A percentile compares a stretch with the other conserved stretches of the same genome.
These are phyloP conservation scores for Triplophysa dalaica DNA, from an alignment of 2,113 vertebrate species.

Conservation along the genomic window DNA sequence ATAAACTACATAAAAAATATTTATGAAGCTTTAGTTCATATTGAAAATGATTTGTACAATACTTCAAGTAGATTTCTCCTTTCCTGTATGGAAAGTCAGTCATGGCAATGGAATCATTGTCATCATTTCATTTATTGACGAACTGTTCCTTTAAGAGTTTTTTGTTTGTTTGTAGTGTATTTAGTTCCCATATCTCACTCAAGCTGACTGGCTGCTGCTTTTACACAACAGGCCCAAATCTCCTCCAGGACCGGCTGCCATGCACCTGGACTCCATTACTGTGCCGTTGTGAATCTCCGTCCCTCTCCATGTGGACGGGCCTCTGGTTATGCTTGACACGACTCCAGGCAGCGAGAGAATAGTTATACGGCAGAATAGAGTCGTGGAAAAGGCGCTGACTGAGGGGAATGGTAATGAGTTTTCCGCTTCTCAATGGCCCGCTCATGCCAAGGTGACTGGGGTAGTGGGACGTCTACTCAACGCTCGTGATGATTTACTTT, in stretches of 20 bases:
- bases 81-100: no score
- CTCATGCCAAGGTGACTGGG: neutral
- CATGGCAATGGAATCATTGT: no score
- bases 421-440: neutral
- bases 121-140: no score
- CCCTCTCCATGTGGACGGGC: slow-evolving; percentile 17
- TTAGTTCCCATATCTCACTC: neutral
- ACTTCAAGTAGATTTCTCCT: no score
- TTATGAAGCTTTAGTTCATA: no score
- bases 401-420: slow-evolving; percentile 28
- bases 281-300: slow-evolving; percentile 7
- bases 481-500: neutral
- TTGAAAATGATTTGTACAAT: no score
- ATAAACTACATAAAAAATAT: no score
- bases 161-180: neutral
- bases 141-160: no score
- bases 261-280: slow-evolving; percentile 56
- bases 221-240: neutral
- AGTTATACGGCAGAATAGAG: slow-evolving; percentile 34
- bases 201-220: neutral
- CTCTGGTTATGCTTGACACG: slow-evolving; percentile 30
- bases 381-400: slow-evolving; percentile 37
- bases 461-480: slow-evolving; percentile 13
- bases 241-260: slow-evolving; percentile 24
- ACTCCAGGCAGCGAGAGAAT: slow-evolving; percentile 6